These are phyloP conservation scores for Irena cyanogastra DNA, from an alignment of 2,113 vertebrate genomes.

Conservation along the genomic window DNA sequence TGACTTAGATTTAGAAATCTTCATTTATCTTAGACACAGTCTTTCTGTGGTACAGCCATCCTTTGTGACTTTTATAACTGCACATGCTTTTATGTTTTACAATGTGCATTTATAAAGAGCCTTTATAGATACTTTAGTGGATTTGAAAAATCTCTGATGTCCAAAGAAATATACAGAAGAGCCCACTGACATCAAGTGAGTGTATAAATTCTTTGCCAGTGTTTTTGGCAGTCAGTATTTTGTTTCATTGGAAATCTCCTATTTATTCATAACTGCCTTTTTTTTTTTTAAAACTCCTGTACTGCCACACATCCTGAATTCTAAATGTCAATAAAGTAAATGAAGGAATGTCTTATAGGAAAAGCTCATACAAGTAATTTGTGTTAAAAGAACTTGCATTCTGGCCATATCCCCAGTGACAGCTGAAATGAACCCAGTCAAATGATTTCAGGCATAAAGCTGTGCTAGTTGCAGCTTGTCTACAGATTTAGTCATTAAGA, in stretches of 20 bases:
- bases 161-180: neutral
- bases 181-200: neutral
- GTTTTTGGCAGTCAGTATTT: neutral
- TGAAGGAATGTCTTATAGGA: neutral
- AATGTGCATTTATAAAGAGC: neutral
- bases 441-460: neutral
- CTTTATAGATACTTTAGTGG: neutral
- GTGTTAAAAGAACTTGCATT: constrained; percentile 42
- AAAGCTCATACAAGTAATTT: neutral
- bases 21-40: neutral
- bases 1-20: neutral
- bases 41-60: neutral
- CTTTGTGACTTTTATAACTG: neutral
- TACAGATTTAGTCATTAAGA: neutral
- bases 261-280: neutral
- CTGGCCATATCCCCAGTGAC: neutral
- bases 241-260: neutral
- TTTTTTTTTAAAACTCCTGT: neutral
- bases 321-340: neutral
- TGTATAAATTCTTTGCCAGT: neutral
- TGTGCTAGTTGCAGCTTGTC: neutral
- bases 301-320: neutral
- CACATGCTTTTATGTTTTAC: neutral
- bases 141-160: neutral
- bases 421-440: neutral